Conservation (phyloP, 1,140 invertebrate genomes). For the Zaprionus africanus region DNA sequence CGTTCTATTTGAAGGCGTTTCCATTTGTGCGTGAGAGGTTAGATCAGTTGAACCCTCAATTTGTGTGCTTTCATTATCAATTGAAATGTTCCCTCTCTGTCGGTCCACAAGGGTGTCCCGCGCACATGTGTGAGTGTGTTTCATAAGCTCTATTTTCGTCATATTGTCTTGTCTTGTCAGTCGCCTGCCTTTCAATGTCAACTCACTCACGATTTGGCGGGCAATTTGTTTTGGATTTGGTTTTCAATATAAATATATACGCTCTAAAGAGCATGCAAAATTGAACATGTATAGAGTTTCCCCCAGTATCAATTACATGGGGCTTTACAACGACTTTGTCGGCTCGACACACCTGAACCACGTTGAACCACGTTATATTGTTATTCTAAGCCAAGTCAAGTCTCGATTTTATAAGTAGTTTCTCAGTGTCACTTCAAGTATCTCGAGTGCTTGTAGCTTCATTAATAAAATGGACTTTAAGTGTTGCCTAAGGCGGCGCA, state of each 20-base stretch:
- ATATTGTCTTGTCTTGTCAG: slow-evolving; percentile 52
- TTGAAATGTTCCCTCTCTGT: slow-evolving; percentile 53
- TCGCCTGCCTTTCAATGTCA: slow-evolving; percentile 69
- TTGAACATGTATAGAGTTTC: slow-evolving; percentile 46
- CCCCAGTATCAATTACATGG: slow-evolving; percentile 52
- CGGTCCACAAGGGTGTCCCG: slow-evolving; percentile 7
- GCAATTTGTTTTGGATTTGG: slow-evolving; percentile 61
- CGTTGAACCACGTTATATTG: slow-evolving; percentile 32
- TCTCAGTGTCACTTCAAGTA: slow-evolving; percentile 55
- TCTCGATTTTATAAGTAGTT: slow-evolving; percentile 51
- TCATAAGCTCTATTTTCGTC: slow-evolving; percentile 55
- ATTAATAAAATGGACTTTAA: slow-evolving; percentile 60
- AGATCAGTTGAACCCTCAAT: slow-evolving; percentile 75
- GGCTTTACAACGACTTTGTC: slow-evolving; percentile 54
- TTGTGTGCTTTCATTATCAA: slow-evolving; percentile 73
- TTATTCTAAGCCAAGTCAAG: slow-evolving; percentile 24
- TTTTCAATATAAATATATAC: slow-evolving; percentile 67
- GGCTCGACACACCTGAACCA: slow-evolving; percentile 43
- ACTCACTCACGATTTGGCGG: slow-evolving; percentile 65
- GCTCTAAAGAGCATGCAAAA: slow-evolving; percentile 75
- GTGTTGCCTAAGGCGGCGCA: slow-evolving; percentile 9
- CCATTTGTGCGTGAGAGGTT: slow-evolving; percentile 54
- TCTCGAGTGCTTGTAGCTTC: slow-evolving; percentile 35
- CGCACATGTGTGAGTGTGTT: slow-evolving; percentile 28
- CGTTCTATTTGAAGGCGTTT: slow-evolving; percentile 53